phyloP scores from a whole-genome alignment of 2,797 vertebrate genomes.

The Glyptemys insculpta region DNA sequence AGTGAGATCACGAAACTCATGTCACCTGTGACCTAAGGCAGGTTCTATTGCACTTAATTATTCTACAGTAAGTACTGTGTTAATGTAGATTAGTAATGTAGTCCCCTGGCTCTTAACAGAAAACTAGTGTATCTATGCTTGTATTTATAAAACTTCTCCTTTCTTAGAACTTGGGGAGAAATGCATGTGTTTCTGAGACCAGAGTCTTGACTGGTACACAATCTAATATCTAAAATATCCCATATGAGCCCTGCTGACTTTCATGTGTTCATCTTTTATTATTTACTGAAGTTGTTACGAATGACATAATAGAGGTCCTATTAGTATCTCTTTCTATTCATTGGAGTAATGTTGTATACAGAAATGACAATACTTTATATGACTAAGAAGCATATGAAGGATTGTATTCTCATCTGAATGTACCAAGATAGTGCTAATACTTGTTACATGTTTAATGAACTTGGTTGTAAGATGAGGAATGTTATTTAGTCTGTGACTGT shows the following conservation, averaged over 20 bases:
- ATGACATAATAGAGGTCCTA: neutral
- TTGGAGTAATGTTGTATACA: neutral
- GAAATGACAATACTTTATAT: neutral
- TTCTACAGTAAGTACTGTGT: neutral
- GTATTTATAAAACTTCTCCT: neutral
- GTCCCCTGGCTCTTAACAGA: neutral
- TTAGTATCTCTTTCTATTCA: neutral
- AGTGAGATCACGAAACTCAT: neutral
- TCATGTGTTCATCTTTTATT: neutral
- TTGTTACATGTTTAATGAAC: neutral
- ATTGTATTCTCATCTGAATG: neutral
- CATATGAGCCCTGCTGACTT: neutral
- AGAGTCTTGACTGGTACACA: neutral
- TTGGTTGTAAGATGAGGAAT: neutral
- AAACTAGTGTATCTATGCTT: neutral
- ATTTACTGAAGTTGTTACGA: neutral
- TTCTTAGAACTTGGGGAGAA: neutral
- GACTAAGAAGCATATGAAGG: neutral
- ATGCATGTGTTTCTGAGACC: neutral
- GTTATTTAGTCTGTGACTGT: neutral
- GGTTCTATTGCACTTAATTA: neutral
- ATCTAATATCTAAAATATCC: neutral
- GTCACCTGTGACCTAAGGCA: neutral
- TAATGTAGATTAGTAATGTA: neutral
- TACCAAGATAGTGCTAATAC: neutral